Conservation (phyloP, 2,888 invertebrate species). For the Archips xylosteana region DNA sequence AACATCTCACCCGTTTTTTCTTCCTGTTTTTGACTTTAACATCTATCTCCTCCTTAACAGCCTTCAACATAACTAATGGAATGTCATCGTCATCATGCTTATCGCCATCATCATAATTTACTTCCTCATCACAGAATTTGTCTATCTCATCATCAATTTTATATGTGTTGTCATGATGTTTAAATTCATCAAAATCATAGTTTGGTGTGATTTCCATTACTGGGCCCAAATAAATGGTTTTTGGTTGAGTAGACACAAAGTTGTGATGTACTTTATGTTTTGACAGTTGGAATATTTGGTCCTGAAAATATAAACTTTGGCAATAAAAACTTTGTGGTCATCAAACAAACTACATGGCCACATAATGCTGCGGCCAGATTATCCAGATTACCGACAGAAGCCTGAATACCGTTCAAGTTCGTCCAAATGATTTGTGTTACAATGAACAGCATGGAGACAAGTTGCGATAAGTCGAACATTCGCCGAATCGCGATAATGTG, state of each 20-base stretch:
- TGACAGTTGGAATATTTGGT: neutral
- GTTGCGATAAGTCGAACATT: too few relatives aligned
- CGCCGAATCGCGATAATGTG: too few relatives aligned
- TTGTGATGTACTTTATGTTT: conserved; percentile 1
- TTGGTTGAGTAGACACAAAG: neutral
- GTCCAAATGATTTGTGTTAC: too few relatives aligned
- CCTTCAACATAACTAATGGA: conserved; percentile 48
- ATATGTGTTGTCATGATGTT: neutral
- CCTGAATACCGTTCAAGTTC: too few relatives aligned
- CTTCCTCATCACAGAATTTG: conserved; percentile 3
- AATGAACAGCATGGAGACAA: too few relatives aligned
- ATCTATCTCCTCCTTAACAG: conserved; percentile 43
- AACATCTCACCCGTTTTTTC: conserved; percentile 24
- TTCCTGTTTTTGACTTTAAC: conserved; percentile 48
- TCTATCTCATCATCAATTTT: conserved; percentile 6
- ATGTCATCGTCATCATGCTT: conserved; percentile 48
- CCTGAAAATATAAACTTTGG: conserved; percentile 9
- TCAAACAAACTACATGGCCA: too few relatives aligned
- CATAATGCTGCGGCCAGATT: too few relatives aligned
- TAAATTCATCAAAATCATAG: neutral
- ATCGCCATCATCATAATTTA: conserved; percentile 31
- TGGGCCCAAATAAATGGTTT: neutral
- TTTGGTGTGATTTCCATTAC: neutral
- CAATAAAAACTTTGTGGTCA: too few relatives aligned
- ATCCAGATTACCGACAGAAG: too few relatives aligned